Conservation (phyloP, 2,797 vertebrate species). For the Prunella strophiata region DNA sequence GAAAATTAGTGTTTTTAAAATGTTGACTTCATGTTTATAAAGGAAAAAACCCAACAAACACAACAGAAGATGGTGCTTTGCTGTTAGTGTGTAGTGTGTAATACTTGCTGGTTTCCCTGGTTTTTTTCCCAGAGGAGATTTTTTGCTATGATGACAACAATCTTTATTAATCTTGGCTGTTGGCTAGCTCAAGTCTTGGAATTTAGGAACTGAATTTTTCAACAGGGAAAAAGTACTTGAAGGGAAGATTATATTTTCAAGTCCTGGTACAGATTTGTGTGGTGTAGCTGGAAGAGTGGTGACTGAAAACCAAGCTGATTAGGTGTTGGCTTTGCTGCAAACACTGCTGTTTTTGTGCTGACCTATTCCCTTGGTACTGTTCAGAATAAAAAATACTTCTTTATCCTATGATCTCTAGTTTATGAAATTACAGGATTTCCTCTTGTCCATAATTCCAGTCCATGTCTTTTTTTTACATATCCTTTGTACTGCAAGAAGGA, state of each 20-base stretch:
- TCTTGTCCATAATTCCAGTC: neutral
- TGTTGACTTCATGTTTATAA: neutral
- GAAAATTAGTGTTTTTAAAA: neutral
- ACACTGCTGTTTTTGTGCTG: neutral
- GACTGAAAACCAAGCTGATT: neutral
- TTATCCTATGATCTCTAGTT: neutral
- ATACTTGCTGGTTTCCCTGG: neutral
- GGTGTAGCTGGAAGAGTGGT: neutral
- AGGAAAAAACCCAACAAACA: neutral
- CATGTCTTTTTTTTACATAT: neutral
- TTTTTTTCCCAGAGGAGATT: neutral
- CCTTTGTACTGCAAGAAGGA: neutral
- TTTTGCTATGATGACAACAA: neutral
- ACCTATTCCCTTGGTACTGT: neutral
- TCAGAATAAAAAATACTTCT: neutral
- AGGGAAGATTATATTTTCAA: neutral
- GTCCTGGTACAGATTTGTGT: neutral
- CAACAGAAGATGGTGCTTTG: neutral
- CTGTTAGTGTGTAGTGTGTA: neutral
- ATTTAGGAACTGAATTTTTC: neutral
- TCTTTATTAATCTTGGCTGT: neutral
- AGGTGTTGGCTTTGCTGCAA: neutral
- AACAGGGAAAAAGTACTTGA: neutral
- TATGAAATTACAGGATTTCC: conserved; percentile 45
- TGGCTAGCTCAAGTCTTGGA: neutral